These are phyloP conservation scores for Hemibagrus wyckioides DNA, from an alignment of 2,113 vertebrate species.

Conservation along the genomic window DNA sequence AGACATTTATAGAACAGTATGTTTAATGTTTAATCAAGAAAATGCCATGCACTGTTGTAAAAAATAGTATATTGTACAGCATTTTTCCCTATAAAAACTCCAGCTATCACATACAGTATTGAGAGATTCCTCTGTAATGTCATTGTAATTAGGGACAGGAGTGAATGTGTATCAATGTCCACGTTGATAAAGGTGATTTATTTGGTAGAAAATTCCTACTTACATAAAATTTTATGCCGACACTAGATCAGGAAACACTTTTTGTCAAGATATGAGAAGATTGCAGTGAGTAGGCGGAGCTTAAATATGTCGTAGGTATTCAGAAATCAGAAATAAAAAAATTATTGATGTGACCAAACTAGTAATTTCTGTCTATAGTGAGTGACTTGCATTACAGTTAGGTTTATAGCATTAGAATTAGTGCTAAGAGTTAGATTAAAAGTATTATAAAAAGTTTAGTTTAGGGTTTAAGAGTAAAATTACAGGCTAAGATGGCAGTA, in stretches of 20 bases:
- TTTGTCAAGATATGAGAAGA: not conserved
- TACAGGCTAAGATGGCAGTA: not conserved
- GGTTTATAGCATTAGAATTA: not conserved
- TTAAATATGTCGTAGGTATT: not conserved
- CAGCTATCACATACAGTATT: not conserved
- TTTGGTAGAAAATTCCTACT: too few species aligned
- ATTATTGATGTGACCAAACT: not conserved
- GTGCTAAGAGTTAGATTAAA: not conserved
- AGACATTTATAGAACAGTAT: not conserved
- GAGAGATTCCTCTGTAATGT: not conserved
- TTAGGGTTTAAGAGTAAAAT: not conserved
- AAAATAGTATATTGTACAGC: not conserved
- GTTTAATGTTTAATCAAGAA: not conserved
- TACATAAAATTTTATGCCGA: too few species aligned
- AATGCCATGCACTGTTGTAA: not conserved
- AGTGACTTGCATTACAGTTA: not conserved
- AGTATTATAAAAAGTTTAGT: not conserved
- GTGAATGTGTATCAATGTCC: too few species aligned
- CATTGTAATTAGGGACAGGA: not conserved
- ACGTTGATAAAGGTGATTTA: too few species aligned
- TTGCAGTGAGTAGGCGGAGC: not conserved
- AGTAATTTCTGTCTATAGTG: not conserved
- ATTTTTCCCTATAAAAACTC: not conserved
- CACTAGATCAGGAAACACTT: not conserved
- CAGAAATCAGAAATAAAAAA: not conserved